Percentiles rank a stretch among this genome's conserved stretches.
Evolutionary conservation across 2,888 invertebrate species (phyloP).

Genomic region (Cheiracanthium punctorium): DNA sequence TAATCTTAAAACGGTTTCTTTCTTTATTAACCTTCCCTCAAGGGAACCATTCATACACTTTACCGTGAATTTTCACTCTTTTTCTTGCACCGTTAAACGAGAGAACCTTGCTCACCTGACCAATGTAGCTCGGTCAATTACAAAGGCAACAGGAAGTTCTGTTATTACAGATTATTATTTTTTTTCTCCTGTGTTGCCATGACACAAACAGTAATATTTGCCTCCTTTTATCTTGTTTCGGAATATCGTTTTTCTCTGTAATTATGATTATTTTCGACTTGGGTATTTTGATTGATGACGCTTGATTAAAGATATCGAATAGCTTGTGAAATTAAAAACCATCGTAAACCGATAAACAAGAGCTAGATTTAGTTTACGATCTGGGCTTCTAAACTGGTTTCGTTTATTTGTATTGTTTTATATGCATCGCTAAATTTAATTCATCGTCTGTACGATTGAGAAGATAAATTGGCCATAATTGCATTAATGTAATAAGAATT

Average conservation of each 20-base stretch:
- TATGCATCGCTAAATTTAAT: neutral
- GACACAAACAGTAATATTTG: neutral
- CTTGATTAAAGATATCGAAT: conserved; percentile 7
- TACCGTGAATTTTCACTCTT: conserved; percentile 20
- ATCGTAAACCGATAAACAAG: neutral
- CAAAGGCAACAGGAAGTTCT: conserved; percentile 32
- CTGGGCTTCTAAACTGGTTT: neutral
- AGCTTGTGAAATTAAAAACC: neutral
- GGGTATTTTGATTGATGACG: conserved; percentile 44
- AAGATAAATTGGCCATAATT: conserved; percentile 49
- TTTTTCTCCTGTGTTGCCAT: neutral
- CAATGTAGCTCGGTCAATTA: conserved; percentile 31
- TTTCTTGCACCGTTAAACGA: conserved; percentile 27
- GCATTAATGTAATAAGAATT: neutral
- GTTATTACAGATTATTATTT: neutral
- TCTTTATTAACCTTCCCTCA: conserved; percentile 26
- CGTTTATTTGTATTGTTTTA: conserved; percentile 10
- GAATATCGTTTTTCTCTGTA: conserved; percentile 3
- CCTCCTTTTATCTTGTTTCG: neutral
- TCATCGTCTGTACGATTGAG: neutral
- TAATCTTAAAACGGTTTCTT: conserved; percentile 35
- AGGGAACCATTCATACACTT: neutral
- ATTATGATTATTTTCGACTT: conserved; percentile 48
- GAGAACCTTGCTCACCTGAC: conserved; percentile 20
- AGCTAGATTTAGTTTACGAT: neutral